These are phyloP conservation scores for Psittacula cyanocephala DNA, from an alignment of 2,113 vertebrate genomes.

Conservation along the genomic window DNA sequence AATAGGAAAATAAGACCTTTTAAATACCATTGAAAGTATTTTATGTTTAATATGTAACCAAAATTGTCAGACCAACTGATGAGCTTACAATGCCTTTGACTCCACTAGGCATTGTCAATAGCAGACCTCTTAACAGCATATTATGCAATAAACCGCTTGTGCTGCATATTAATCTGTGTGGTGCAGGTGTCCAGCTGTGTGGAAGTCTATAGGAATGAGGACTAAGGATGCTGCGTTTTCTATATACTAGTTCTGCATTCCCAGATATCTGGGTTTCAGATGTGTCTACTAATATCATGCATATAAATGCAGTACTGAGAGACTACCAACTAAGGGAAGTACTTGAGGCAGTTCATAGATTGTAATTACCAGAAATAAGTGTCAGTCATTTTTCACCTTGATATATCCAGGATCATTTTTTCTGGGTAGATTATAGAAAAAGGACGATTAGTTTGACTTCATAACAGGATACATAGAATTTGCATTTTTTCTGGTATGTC, in stretches of 20 bases:
- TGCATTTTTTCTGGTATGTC: background rate
- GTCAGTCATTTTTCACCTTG: background rate
- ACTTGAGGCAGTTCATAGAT: background rate
- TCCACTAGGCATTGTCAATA: background rate
- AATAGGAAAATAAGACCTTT: background rate
- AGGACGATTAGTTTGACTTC: background rate
- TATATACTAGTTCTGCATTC: background rate
- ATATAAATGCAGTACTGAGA: background rate
- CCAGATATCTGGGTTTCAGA: background rate
- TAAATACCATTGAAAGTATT: background rate
- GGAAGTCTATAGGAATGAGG: background rate
- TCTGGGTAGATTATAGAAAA: background rate
- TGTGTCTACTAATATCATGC: background rate
- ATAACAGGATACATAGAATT: background rate
- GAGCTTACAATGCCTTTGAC: background rate
- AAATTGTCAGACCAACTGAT: background rate
- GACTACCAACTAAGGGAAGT: background rate
- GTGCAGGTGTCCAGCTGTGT: background rate
- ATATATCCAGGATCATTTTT: background rate
- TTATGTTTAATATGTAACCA: background rate
- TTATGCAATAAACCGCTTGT: background rate
- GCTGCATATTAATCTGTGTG: background rate
- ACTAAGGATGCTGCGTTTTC: background rate
- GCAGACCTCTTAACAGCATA: background rate
- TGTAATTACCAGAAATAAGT: background rate